A percentile compares a stretch with the other conserved stretches of the same genome.
These are phyloP conservation scores for Synergus umbraculus DNA, from an alignment of 2,888 invertebrate genomes.

Conservation along the genomic window DNA sequence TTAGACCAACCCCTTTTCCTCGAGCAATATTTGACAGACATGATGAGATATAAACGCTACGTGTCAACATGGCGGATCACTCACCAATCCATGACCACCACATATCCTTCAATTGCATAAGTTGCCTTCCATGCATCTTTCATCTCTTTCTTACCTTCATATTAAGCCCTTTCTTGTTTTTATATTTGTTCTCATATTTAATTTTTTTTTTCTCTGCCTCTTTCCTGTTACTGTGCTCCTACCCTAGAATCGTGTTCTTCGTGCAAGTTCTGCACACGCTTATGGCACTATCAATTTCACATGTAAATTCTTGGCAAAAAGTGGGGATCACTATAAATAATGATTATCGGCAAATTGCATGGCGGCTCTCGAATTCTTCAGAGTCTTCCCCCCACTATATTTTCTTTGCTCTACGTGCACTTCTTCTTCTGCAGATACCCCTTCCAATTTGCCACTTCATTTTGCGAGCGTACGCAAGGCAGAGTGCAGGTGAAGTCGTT, in stretches of 20 bases:
- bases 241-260: conserved; percentile 35
- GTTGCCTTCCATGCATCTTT: conserved; percentile 38
- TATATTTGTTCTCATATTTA: background rate
- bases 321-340: conserved; percentile 65
- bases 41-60: conserved; percentile 65
- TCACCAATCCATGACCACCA: conserved; percentile 55
- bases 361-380: conserved; percentile 45
- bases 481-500: conserved; percentile 47
- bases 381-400: background rate
- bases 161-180: background rate
- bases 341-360: conserved; percentile 63
- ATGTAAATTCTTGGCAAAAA: conserved; percentile 63
- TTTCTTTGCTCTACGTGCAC: background rate
- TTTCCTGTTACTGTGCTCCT: background rate
- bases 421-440: conserved; percentile 4
- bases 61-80: conserved; percentile 64
- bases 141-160: conserved; percentile 37
- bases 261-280: conserved; percentile 51
- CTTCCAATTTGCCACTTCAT: conserved; percentile 5
- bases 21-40: conserved; percentile 53
- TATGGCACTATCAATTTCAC: conserved; percentile 62
- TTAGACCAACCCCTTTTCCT: conserved; percentile 46
- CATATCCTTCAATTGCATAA: conserved; percentile 60
- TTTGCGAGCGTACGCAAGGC: background rate
- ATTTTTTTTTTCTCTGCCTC: background rate